Evolutionary conservation across 2,888 invertebrate species (phyloP).

Genomic region (Eubasilissa splendida): DNA sequence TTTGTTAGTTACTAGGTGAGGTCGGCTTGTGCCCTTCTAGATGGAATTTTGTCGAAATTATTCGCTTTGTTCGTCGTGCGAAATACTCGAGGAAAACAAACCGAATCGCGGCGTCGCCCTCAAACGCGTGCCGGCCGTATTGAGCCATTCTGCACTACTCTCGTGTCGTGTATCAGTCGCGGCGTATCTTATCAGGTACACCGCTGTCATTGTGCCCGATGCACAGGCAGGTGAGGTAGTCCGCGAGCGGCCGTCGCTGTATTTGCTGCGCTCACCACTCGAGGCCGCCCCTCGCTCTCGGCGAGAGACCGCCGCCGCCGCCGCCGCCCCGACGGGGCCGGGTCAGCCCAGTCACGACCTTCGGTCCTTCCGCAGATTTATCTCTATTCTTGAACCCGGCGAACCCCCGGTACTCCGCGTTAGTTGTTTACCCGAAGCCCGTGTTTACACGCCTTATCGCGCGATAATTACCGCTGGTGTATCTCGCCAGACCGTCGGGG

Average conservation of each 20-base stretch:
- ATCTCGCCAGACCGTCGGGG: constrained; percentile 30
- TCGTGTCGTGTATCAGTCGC: constrained; percentile 25
- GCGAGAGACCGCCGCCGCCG: not conserved
- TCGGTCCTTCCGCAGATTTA: constrained; percentile 25
- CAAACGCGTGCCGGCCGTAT: not conserved
- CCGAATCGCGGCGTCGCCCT: constrained; percentile 4
- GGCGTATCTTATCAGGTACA: constrained; percentile 43
- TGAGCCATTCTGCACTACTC: not conserved
- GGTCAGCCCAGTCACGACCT: constrained; percentile 14
- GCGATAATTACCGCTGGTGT: constrained; percentile 39
- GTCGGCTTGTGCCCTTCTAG: too few species aligned
- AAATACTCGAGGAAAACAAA: not conserved
- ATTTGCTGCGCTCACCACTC: not conserved
- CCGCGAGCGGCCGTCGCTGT: not conserved
- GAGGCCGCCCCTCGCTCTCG: not conserved
- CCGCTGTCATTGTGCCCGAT: constrained; percentile 35
- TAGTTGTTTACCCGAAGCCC: constrained; percentile 44
- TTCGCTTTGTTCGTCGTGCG: not conserved
- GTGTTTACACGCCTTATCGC: constrained; percentile 52
- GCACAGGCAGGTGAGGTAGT: constrained; percentile 25
- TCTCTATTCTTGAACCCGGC: constrained; percentile 45
- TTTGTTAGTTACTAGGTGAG: too few species aligned
- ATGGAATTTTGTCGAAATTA: too few species aligned
- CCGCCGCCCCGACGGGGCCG: not conserved
- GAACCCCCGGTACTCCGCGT: constrained; percentile 40